Evolutionary conservation across 1,140 invertebrate species (phyloP).

Genomic region (Drosophila virilis): DNA sequence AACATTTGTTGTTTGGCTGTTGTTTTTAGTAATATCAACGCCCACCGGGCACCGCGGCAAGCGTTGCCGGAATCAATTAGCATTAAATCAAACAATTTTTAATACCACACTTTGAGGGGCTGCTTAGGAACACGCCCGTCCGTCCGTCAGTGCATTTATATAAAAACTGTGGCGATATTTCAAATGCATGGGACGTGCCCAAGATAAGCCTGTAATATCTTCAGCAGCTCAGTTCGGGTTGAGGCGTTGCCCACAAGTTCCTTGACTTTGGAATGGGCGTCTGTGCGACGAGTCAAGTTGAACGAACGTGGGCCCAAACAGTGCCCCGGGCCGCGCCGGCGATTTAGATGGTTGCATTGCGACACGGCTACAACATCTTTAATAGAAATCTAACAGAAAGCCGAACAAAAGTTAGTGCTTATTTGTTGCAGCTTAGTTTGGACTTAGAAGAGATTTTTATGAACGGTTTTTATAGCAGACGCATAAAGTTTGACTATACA

Average conservation of each 20-base stretch:
- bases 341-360: not conserved
- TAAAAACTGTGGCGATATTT: conserved; percentile 36
- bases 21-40: conserved; percentile 23
- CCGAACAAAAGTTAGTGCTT: not conserved
- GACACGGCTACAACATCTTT: conserved; percentile 26
- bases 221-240: not conserved
- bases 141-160: not conserved
- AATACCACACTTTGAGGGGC: conserved; percentile 30
- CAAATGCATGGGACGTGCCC: conserved; percentile 27
- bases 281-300: conserved; percentile 5
- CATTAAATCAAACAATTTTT: conserved; percentile 73
- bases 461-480: not conserved
- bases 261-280: conserved; percentile 37
- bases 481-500: not conserved
- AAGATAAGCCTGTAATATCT: conserved; percentile 38
- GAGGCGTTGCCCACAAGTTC: conserved; percentile 50
- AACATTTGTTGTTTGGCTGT: conserved; percentile 10
- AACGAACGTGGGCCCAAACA: conserved; percentile 5
- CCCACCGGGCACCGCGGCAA: conserved; percentile 42
- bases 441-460: conserved; percentile 5
- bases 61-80: conserved; percentile 67
- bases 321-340: not conserved
- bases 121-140: conserved; percentile 18
- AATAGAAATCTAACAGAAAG: conserved; percentile 50
- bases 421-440: not conserved